Evolutionary conservation across 2,888 invertebrate genomes (phyloP).

Genomic region (Drosophila barbarae): DNA sequence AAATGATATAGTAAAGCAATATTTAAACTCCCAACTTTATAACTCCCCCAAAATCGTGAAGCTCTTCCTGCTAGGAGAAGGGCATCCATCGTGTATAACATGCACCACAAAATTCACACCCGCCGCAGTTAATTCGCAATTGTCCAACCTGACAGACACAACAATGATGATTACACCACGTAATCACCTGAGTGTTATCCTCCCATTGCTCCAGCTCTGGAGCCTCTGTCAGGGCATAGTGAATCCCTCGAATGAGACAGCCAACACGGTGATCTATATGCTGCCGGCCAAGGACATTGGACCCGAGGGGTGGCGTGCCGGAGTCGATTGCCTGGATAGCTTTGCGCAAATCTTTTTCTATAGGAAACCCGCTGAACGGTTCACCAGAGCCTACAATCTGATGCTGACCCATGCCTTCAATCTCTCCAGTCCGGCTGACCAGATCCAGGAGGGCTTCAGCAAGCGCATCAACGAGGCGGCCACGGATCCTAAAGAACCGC

Average conservation of each 20-base stretch:
- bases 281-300: constrained; percentile 66
- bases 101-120: constrained; percentile 19
- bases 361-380: constrained; percentile 53
- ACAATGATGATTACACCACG: constrained; percentile 23
- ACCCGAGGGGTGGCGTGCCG: constrained; percentile 69
- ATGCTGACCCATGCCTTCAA: constrained; percentile 70
- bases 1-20: too few species aligned
- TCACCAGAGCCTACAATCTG: constrained; percentile 72
- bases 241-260: constrained; percentile 70
- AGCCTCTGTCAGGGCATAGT: constrained; percentile 51
- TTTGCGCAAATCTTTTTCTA: constrained; percentile 69
- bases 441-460: constrained; percentile 76
- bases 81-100: constrained; percentile 1
- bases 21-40: background rate
- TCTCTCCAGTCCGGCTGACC: constrained; percentile 77
- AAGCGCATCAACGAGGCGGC: constrained; percentile 71
- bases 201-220: constrained; percentile 19
- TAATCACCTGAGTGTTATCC: constrained; percentile 12
- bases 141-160: constrained; percentile 32
- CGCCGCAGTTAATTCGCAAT: constrained; percentile 46
- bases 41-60: background rate
- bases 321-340: constrained; percentile 72
- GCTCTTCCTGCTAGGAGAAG: background rate
- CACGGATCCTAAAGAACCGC: constrained; percentile 27
- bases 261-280: constrained; percentile 69